Evolutionary conservation across 2,113 vertebrate genomes (phyloP).

Genomic region (Alaudala cheleensis): DNA sequence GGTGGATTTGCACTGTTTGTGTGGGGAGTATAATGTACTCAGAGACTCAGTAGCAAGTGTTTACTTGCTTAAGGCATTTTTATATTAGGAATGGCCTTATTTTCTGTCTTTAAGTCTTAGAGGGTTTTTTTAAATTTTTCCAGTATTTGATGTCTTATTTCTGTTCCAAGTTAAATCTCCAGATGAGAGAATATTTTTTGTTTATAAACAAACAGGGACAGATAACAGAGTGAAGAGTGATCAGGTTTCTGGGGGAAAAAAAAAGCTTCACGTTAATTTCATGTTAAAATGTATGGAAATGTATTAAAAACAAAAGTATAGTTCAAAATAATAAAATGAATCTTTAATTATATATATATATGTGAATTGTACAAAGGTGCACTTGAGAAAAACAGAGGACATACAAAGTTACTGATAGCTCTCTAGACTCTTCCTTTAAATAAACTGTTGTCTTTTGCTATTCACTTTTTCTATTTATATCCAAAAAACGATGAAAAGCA

Average conservation of each 20-base stretch:
- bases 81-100: background rate
- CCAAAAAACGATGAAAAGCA: background rate
- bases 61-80: slow-evolving; percentile 12
- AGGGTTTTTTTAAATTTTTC: background rate
- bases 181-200: background rate
- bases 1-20: slow-evolving; percentile 6
- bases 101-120: background rate
- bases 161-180: background rate
- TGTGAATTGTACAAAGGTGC: background rate
- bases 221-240: background rate
- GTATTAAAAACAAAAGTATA: background rate
- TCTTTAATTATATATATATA: background rate
- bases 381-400: background rate
- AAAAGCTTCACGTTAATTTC: background rate
- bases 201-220: background rate
- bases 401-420: background rate
- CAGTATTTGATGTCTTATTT: background rate
- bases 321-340: background rate
- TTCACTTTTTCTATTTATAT: background rate
- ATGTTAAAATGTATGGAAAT: background rate
- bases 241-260: background rate
- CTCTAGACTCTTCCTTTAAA: background rate
- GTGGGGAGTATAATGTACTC: background rate
- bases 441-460: background rate
- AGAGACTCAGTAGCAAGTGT: background rate